phyloP scores from a whole-genome alignment of 2,888 invertebrate species.

The Morpho achilles region DNA sequence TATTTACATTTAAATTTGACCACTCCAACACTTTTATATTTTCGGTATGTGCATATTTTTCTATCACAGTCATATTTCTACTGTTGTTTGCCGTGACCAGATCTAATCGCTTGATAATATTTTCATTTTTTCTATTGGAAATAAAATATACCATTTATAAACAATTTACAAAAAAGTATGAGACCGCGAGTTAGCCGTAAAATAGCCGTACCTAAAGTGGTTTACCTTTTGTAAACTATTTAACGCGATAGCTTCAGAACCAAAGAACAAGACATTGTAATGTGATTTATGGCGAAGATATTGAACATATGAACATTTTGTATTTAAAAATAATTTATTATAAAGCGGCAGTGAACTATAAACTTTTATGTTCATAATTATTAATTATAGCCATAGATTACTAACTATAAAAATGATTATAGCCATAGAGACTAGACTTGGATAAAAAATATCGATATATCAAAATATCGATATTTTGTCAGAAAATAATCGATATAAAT shows the following conservation, averaged over 20 bases:
- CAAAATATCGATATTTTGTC: too few relatives aligned
- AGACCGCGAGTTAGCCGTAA: too few relatives aligned
- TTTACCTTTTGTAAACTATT: slow-evolving; percentile 85
- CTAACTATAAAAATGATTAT: too few relatives aligned
- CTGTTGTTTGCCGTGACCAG: slow-evolving; percentile 84
- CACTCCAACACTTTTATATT: slow-evolving; percentile 82
- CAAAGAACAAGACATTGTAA: slow-evolving; percentile 85
- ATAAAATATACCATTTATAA: slow-evolving; percentile 1
- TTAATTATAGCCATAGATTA: slow-evolving; percentile 11
- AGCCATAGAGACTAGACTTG: too few relatives aligned
- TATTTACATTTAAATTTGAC: slow-evolving; percentile 73
- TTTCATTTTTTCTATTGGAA: slow-evolving; percentile 67
- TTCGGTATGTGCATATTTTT: slow-evolving; percentile 82
- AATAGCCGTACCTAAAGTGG: slow-evolving; percentile 77
- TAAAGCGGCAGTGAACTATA: slow-evolving; percentile 47
- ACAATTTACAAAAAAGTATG: neutral
- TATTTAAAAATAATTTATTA: slow-evolving; percentile 38
- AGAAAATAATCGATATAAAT: too few relatives aligned
- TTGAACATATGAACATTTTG: slow-evolving; percentile 36
- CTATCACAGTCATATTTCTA: slow-evolving; percentile 80
- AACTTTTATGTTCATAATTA: slow-evolving; percentile 37
- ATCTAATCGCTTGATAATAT: slow-evolving; percentile 77
- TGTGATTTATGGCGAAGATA: slow-evolving; percentile 37
- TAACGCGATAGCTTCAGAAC: slow-evolving; percentile 90
- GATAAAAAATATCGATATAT: too few relatives aligned